Evolutionary conservation across 1,140 invertebrate genomes (phyloP), one percentile per base, ranked within the genome.

Genomic region (Zaprionus ornatus): DNA sequence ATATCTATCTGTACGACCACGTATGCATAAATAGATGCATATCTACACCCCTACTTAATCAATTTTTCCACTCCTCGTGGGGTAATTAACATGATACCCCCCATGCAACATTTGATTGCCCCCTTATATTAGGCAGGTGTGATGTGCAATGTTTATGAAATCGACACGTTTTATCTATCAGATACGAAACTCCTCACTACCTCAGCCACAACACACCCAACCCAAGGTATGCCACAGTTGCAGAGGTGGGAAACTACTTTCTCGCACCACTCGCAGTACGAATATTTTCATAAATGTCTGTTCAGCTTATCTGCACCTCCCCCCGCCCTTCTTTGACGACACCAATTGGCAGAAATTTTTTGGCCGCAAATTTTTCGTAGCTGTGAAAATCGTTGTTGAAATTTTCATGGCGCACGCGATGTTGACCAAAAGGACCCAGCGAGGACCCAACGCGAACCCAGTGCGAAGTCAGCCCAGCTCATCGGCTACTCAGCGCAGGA

Each of bases 401-500:
- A 68, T 74, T 74, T 77, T 77, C 59, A 77, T 74, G 68, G 73
- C 25, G 61, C 73, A 75, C 61, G 60, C 73, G 45, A 60, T 35
- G 45, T 54, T 52, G 37, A 35, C 68, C 35, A 17, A 17, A 17
- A 29, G 56, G 29, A 29, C 29, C 29, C 29, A 71, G 50, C 12
- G 17, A 29, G 52, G 21, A 48, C 40, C 32, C n/a, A 4, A 2
- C 1, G 40, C 40, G 60, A 19, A 17, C 12, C 40, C 17, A 40
- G 40, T 1, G n/a, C 35, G 50, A 32, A 56, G 29, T n/a, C n/a
- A 9, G 68, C 42, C 10, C 69, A 48, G 72, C 79, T 85, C 82
- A 86, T 75, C 82, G 82, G 70, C 82, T 77, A 71, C 69, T 84
- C 82, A 85, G 63, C 64, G 32, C 23, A 54, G 77, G 79, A 86